phyloP scores from a whole-genome alignment of 2,113 vertebrate species.

The Erinaceus europaeus region DNA sequence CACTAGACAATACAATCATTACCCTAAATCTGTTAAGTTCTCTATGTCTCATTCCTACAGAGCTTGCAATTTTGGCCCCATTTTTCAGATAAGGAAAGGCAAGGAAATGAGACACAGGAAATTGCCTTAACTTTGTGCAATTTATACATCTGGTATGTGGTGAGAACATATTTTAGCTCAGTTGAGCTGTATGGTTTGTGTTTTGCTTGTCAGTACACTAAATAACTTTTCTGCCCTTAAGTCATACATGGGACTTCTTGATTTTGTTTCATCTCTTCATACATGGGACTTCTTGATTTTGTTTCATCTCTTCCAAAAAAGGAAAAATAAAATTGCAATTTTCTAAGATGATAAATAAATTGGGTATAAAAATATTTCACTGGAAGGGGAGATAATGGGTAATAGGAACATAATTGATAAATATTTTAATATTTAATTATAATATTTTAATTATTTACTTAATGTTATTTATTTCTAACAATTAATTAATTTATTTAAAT shows the following conservation, averaged over 20 bases:
- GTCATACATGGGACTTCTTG: too few species aligned
- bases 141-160: neutral
- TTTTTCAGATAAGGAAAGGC: neutral
- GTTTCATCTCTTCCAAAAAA: too few species aligned
- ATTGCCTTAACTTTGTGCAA: neutral
- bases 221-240: neutral
- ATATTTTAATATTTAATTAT: too few species aligned
- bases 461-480: too few species aligned
- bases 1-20: neutral
- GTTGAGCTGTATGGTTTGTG: neutral
- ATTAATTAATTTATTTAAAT: too few species aligned
- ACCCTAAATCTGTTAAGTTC: neutral
- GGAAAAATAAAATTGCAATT: neutral
- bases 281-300: too few species aligned
- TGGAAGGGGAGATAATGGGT: neutral
- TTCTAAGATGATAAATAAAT: neutral
- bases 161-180: neutral
- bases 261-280: too few species aligned
- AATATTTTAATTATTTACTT: too few species aligned
- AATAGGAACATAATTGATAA: too few species aligned
- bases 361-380: neutral
- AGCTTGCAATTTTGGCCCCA: neutral
- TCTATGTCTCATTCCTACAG: neutral
- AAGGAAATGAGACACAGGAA: neutral
- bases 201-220: neutral